Evolutionary conservation across 2,113 vertebrate species (phyloP), one percentile per base, ranked within the genome.

Genomic region (Chunga burmeisteri): DNA sequence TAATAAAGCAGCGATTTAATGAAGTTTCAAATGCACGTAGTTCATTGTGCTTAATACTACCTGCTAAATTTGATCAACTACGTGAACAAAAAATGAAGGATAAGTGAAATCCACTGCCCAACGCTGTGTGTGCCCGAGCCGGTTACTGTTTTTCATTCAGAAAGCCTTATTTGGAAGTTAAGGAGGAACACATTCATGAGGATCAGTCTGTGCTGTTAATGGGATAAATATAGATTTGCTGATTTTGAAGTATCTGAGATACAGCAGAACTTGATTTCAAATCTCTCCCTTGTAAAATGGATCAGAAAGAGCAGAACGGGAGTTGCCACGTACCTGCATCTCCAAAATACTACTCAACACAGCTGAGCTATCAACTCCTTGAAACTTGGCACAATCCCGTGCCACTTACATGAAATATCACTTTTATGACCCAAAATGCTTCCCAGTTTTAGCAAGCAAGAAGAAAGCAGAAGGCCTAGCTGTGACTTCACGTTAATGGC

Each of bases 161-260:
- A 78, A 83, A 94, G 77, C 72, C 90, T 93, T 93, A 95, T 95
- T 94, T 92, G 92, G 92, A 94, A 93, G 61, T 83, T 88, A 81
- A 90, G 14, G 19, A 94, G 65, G 75, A 93, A 88, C 47, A 78
- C 80, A 91, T 90, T 92, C 80, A 89, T 75, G 52, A 90, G 72
- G 80, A 95, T 93, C 83, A 56, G 80, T 8, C 77, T 81, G 65
- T 75, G 65, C 83, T 90, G 56, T 96, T 90, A 97, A 92, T 81
- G 77, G 49, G 90, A 95, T 91, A 92, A 94, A 95, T 86, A 96
- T 18, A 94, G 88, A 95, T 94, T 77, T 78, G 80, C 93, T 88
- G 82, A 97, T 96, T 96, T 93, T 90, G 38, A 94, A 93, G 79
- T 52, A 81, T 88, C 72, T 23, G 82, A 83, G 72, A 83, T 63